Conservation (phyloP, 2,888 invertebrate genomes). For the Alviniconcha strummeri region DNA sequence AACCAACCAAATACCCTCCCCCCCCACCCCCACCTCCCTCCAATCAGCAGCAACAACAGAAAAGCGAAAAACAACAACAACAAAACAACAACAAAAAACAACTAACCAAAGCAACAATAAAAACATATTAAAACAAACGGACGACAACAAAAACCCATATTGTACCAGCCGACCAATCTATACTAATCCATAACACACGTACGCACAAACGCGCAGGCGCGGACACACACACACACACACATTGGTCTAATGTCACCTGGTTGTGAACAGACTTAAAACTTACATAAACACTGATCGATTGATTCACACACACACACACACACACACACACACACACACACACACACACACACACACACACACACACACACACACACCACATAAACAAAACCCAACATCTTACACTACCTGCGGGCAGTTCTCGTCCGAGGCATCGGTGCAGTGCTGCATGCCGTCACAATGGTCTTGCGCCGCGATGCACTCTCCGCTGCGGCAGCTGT, state of each 20-base stretch:
- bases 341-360: background rate
- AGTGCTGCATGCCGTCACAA: conserved; percentile 32
- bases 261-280: too few species aligned
- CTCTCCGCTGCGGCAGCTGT: conserved; percentile 16
- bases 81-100: too few species aligned
- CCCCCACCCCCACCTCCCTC: too few species aligned
- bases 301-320: background rate
- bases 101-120: background rate
- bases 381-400: background rate
- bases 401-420: conserved; percentile 9
- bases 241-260: background rate
- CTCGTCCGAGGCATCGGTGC: conserved; percentile 32
- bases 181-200: background rate
- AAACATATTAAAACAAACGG: background rate
- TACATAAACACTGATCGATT: too few species aligned
- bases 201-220: background rate
- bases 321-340: background rate
- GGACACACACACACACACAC: background rate
- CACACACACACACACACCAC: background rate
- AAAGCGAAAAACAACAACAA: too few species aligned
- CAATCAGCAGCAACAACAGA: too few species aligned
- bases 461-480: background rate
- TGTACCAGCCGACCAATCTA: too few species aligned
- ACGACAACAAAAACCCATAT: background rate
- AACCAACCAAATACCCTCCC: too few species aligned